These are phyloP conservation scores for Diploptera punctata DNA, from an alignment of 2,888 invertebrate species.

Conservation along the genomic window DNA sequence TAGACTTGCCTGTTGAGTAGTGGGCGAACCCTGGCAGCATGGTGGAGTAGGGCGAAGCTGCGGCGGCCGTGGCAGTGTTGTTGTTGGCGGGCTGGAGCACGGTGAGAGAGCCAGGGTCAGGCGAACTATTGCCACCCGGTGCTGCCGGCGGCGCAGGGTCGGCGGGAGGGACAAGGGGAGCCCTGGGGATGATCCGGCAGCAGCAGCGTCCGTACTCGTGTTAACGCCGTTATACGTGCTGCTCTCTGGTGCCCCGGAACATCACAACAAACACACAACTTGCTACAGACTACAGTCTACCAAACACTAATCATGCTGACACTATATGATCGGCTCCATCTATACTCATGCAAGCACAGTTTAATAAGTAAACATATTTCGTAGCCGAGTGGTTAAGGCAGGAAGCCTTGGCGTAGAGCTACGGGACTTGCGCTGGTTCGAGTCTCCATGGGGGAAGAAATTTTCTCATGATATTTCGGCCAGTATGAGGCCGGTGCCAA, in stretches of 20 bases:
- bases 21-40: slow-evolving; percentile 74
- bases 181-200: slow-evolving; percentile 58
- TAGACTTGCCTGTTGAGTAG: slow-evolving; percentile 64
- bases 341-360: slow-evolving; percentile 12
- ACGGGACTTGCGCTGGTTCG: no score
- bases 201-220: slow-evolving; percentile 49
- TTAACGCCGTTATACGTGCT: slow-evolving; percentile 40
- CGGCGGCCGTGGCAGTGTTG: slow-evolving; percentile 52
- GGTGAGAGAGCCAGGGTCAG: slow-evolving; percentile 58
- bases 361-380: no score
- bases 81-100: slow-evolving; percentile 65
- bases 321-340: not conserved
- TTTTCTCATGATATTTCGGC: no score
- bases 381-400: no score
- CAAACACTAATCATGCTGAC: slow-evolving; percentile 7
- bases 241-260: slow-evolving; percentile 36
- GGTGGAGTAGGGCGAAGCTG: slow-evolving; percentile 64
- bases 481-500: no score
- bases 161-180: slow-evolving; percentile 57
- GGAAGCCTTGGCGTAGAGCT: no score
- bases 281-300: slow-evolving; percentile 22
- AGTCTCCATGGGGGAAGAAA: no score
- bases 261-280: slow-evolving; percentile 24
- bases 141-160: slow-evolving; percentile 52
- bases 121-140: slow-evolving; percentile 46